A percentile compares a stretch with the other conserved stretches of the same genome.
Conservation (phyloP, 2,888 invertebrate genomes). For the Thumatha senex region DNA sequence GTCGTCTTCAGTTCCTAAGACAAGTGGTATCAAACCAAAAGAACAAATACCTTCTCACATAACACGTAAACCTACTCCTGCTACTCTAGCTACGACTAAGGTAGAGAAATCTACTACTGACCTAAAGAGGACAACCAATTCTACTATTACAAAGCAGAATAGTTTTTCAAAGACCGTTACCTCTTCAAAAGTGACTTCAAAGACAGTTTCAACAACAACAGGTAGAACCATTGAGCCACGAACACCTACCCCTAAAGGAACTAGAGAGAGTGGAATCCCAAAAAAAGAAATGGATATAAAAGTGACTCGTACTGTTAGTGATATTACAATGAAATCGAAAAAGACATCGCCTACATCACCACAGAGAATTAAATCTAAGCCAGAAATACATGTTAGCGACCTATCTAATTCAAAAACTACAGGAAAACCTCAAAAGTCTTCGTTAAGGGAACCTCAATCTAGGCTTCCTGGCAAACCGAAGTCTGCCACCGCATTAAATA, state of each 20-base stretch:
- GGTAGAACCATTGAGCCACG: conserved; percentile 48
- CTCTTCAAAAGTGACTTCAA: conserved; percentile 47
- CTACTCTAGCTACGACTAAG: conserved; percentile 52
- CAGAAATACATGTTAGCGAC: conserved; percentile 75
- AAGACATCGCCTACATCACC: conserved; percentile 67
- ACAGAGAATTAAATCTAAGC: conserved; percentile 73
- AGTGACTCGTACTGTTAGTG: conserved; percentile 82
- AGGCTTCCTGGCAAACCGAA: conserved; percentile 71
- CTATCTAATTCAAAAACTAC: conserved; percentile 53
- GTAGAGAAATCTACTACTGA: conserved; percentile 54
- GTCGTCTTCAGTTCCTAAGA: conserved; percentile 64
- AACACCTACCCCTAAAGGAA: conserved; percentile 58
- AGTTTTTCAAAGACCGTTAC: conserved; percentile 46
- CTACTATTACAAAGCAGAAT: conserved; percentile 49
- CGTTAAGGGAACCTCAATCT: conserved; percentile 53
- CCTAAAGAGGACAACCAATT: conserved; percentile 53
- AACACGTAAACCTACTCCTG: conserved; percentile 57
- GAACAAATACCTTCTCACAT: conserved; percentile 52
- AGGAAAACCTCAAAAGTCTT: conserved; percentile 52
- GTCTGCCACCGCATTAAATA: conserved; percentile 78
- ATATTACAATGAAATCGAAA: conserved; percentile 79
- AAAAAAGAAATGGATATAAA: conserved; percentile 70
- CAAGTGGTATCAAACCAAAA: conserved; percentile 58
- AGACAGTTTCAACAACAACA: conserved; percentile 39
- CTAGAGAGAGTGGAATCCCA: conserved; percentile 58